Evolutionary conservation across 2,888 invertebrate species (phyloP).

Genomic region (Thecocarcelia acutangulata): DNA sequence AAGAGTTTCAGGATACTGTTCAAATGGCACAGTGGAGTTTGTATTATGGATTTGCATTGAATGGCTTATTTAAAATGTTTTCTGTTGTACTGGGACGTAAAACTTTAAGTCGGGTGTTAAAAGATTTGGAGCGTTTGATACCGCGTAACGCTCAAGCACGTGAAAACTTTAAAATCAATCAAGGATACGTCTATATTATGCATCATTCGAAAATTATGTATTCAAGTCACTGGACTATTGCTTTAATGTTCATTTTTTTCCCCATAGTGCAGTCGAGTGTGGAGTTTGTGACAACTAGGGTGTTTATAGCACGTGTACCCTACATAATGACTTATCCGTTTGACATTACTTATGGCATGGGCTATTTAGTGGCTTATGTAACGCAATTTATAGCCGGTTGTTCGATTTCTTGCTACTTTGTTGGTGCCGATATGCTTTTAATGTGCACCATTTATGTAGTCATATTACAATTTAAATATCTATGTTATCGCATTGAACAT

Average conservation of each 20-base stretch:
- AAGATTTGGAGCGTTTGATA: constrained; percentile 60
- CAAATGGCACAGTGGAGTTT: constrained; percentile 44
- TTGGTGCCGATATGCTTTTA: constrained; percentile 71
- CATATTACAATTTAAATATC: constrained; percentile 72
- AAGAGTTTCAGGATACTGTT: constrained; percentile 10
- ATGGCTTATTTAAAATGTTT: constrained; percentile 38
- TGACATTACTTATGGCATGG: constrained; percentile 28
- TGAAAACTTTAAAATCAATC: constrained; percentile 50
- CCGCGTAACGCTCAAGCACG: constrained; percentile 52
- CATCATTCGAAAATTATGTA: constrained; percentile 54
- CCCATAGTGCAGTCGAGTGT: constrained; percentile 69
- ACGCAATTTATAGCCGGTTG: constrained; percentile 60
- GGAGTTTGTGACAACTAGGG: constrained; percentile 48
- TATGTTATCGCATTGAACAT: constrained; percentile 64
- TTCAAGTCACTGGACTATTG: constrained; percentile 63
- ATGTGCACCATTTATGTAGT: constrained; percentile 66
- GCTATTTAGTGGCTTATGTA: constrained; percentile 57
- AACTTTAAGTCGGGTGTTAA: constrained; percentile 7
- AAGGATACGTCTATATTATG: constrained; percentile 57
- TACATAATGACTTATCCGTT: constrained; percentile 70
- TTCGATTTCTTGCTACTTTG: constrained; percentile 62
- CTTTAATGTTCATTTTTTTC: constrained; percentile 70
- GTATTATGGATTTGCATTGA: constrained; percentile 35
- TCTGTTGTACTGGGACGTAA: constrained; percentile 41
- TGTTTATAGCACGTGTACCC: constrained; percentile 63